phyloP scores from a whole-genome alignment of 2,113 vertebrate genomes.

The Aphyosemion australe region DNA sequence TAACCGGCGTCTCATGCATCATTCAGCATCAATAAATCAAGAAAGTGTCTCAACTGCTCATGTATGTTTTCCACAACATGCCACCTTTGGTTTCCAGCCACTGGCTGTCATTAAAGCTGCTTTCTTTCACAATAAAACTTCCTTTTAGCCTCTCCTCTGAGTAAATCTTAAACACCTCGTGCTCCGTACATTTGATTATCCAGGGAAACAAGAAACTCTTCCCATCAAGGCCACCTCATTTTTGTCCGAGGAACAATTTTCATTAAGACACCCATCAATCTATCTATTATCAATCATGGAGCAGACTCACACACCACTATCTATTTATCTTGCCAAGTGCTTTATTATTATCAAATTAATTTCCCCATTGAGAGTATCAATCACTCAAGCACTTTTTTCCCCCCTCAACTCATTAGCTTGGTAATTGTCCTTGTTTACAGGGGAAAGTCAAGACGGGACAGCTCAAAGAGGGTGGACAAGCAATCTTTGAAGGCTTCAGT shows the following conservation, averaged over 20 bases:
- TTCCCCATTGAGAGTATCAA: constrained; percentile 77
- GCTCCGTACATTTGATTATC: constrained; percentile 31
- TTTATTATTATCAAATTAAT: constrained; percentile 83
- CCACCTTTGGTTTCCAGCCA: background rate
- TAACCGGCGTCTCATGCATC: constrained; percentile 28
- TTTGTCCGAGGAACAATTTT: constrained; percentile 50
- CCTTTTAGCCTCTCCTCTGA: background rate
- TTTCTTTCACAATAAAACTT: background rate
- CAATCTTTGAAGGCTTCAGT: constrained; percentile 27
- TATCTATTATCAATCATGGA: constrained; percentile 75
- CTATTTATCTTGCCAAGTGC: constrained; percentile 82
- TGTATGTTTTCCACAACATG: background rate
- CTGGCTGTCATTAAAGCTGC: background rate
- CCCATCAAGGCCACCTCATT: constrained; percentile 62
- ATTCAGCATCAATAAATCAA: constrained; percentile 33
- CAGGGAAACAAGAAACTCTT: constrained; percentile 30
- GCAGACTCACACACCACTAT: constrained; percentile 70
- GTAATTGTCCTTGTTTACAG: constrained; percentile 83
- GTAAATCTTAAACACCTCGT: background rate
- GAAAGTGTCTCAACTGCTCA: background rate
- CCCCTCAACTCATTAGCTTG: constrained; percentile 77
- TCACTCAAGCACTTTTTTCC: constrained; percentile 72
- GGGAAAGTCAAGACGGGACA: constrained; percentile 69
- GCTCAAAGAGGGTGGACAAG: constrained; percentile 50
- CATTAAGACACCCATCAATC: constrained; percentile 76